Conservation (phyloP, 30 jellyfish, hydroid and myxozoan genomes). For the Hydractinia symbiolongicarpus region DNA sequence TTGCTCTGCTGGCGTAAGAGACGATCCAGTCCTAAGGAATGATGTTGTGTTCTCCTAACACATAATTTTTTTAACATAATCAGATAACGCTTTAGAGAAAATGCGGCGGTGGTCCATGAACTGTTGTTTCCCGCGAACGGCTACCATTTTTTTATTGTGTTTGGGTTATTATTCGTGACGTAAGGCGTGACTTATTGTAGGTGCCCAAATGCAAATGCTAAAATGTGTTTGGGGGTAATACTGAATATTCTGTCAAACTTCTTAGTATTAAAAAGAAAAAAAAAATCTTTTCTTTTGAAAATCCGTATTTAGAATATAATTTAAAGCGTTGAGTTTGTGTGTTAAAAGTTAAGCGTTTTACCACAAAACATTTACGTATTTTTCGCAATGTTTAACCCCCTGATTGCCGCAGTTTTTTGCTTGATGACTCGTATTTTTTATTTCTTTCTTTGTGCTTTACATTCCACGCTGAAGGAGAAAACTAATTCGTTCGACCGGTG, state of each 20-base stretch:
- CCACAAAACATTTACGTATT: neutral
- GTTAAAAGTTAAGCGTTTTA: too few species aligned
- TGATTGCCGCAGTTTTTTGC: neutral
- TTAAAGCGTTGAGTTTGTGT: too few species aligned
- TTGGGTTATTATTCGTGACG: slow-evolving; percentile 25
- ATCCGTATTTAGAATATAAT: too few species aligned
- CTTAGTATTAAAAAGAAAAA: too few species aligned
- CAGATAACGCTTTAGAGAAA: too few species aligned
- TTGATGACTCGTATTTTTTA: slow-evolving; percentile 18
- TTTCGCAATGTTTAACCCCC: neutral
- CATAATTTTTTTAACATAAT: too few species aligned
- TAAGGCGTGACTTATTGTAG: slow-evolving; percentile 30
- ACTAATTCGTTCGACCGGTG: neutral
- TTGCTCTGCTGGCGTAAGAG: too few species aligned
- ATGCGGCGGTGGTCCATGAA: too few species aligned
- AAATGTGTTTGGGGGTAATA: neutral
- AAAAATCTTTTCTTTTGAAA: too few species aligned
- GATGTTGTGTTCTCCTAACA: too few species aligned
- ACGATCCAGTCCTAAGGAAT: too few species aligned
- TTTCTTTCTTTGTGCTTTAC: slow-evolving; percentile 22
- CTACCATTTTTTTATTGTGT: slow-evolving; percentile 8
- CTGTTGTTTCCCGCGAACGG: too few species aligned
- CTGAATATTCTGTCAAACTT: neutral
- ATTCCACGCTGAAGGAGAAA: slow-evolving; percentile 42
- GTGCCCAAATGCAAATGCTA: slow-evolving; percentile 23